Conservation (phyloP, 2,113 vertebrate species). For the Saimiri boliviensis region DNA sequence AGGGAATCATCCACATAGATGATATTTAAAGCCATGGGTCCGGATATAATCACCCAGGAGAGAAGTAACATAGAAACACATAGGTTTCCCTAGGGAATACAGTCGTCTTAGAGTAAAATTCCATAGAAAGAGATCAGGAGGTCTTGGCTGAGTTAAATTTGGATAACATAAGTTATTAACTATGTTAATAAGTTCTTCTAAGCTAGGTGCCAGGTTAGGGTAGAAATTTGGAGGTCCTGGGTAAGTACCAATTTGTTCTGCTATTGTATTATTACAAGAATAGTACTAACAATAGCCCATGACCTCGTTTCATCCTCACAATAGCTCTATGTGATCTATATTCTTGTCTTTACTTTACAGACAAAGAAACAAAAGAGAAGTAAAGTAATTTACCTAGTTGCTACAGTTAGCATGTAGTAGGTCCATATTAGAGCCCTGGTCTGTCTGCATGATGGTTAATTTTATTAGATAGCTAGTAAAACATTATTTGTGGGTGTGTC, state of each 20-base stretch:
- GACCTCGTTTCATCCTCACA: background rate
- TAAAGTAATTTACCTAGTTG: background rate
- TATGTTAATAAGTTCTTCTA: background rate
- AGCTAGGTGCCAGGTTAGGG: background rate
- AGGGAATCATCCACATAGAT: background rate
- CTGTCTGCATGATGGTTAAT: background rate
- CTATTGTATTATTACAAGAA: background rate
- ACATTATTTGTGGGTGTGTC: background rate
- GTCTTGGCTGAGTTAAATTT: constrained; percentile 24
- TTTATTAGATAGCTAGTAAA: background rate
- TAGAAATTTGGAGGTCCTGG: background rate
- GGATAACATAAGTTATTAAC: background rate
- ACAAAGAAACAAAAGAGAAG: background rate
- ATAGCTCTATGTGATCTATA: background rate
- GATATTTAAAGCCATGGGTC: background rate
- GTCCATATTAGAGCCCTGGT: background rate
- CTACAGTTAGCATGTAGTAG: background rate
- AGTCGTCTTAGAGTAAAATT: background rate
- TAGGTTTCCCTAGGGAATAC: background rate
- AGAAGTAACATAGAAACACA: background rate
- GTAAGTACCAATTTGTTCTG: background rate
- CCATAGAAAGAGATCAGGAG: background rate
- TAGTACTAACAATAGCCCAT: background rate
- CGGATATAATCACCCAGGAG: background rate
- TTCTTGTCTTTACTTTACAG: background rate